Evolutionary conservation across 2,797 vertebrate genomes (phyloP), one percentile per base, ranked within the genome.

Genomic region (Helicolenus hilgendorfi): DNA sequence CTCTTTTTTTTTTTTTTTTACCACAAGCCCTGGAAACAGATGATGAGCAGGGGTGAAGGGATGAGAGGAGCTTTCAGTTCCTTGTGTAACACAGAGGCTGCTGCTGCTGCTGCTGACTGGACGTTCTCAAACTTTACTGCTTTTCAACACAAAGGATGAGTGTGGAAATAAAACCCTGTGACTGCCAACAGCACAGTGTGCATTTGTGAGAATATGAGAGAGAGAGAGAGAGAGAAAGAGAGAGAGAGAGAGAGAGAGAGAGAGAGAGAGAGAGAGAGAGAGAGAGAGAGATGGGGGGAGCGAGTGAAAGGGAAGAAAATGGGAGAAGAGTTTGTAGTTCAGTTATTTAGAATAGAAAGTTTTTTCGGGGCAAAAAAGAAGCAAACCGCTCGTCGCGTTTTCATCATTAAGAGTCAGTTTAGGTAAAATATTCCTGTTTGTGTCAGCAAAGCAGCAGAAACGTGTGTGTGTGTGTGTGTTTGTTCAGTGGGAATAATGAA

Each of bases 401-500:
- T 90, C 45, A 64, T 83, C 35, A 79, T 82, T 77, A 81, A 73
- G 31, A 56, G 38, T 68, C 15, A 6, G 14, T 76, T 83, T 49
- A 26, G 11, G 27, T 67, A 29, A 72, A 64, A 68, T 63, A 41
- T 85, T 85, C 27, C 6, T 75, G 78, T 84, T 71, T 71, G 64
- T 85, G 84, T 85, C 74, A 75, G 65, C 77, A 81, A 80, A 64
- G 22, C 65, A 69, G 65, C 49, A 68, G 26, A 63, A 67, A 49
- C 36, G 20, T 80, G 70, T 84, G 76, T 65, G 70, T 29, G 64
- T 58, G 60, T 72, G 60, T 38, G 29, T 53, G 63, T 45, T 35
- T 77, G 67, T 83, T 72, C 65, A 79, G 65, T 79, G 92, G 92
- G 92, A 93, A 95, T 94, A 90, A 94, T 89, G 87, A 92, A 92